Conservation (phyloP, 1,140 invertebrate genomes). For the Hycleus cichorii region DNA sequence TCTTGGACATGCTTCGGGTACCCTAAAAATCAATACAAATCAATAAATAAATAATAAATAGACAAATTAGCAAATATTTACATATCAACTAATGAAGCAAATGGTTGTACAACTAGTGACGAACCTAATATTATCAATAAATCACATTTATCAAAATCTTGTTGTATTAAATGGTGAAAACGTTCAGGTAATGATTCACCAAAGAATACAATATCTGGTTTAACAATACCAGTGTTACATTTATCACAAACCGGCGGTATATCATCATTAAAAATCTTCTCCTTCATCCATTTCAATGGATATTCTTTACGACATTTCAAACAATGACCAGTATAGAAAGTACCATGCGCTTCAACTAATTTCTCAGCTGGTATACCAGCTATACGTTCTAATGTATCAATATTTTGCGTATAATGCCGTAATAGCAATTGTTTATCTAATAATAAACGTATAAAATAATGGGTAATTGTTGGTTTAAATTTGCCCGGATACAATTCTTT, state of each 20-base stretch:
- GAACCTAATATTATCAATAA: constrained; percentile 93
- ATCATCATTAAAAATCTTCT: constrained; percentile 62
- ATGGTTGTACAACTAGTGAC: constrained; percentile 89
- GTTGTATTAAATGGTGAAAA: constrained; percentile 57
- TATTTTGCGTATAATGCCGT: constrained; percentile 88
- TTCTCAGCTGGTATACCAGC: constrained; percentile 80
- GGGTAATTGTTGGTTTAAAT: constrained; percentile 73
- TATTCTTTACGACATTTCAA: constrained; percentile 68
- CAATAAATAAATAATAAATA: not conserved
- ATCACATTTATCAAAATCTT: constrained; percentile 84
- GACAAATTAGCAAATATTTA: constrained; percentile 39
- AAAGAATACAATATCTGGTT: constrained; percentile 94
- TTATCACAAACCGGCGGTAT: constrained; percentile 71
- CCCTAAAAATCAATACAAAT: constrained; percentile 46
- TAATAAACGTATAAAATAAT: constrained; percentile 77
- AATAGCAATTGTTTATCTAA: constrained; percentile 71
- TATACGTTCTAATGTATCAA: constrained; percentile 84
- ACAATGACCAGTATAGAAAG: constrained; percentile 85
- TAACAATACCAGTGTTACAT: constrained; percentile 65
- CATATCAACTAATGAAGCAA: constrained; percentile 81
- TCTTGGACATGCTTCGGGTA: constrained; percentile 62
- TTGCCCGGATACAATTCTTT: constrained; percentile 78
- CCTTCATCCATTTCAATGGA: constrained; percentile 67
- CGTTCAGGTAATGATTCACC: constrained; percentile 76
- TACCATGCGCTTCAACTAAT: constrained; percentile 89